Base-by-base conservation (phyloP, 1,140 invertebrate genomes). In the Lasioglossum baleicum region DNA sequence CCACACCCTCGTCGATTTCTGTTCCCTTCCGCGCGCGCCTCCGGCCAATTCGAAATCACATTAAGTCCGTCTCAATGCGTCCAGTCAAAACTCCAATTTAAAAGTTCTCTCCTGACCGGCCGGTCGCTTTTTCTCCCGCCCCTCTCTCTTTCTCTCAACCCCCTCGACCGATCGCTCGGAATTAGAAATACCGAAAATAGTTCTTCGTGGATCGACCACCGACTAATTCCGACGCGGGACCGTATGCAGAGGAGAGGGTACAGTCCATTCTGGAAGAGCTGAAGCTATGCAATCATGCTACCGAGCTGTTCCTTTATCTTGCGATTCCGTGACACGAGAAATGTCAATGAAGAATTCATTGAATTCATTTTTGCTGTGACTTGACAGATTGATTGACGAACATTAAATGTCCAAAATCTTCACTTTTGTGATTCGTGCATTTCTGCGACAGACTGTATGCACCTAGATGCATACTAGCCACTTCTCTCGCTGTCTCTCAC, bases 51-150 rank as follows among this genome's bases (percentile, higher is more conserved):
- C 83, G 84, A 89, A 91, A 92, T 92, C 88, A 88, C 86, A 90
- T 92, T 92, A 92, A 90, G 85, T 90, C 83, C 90, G 86, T 90
- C 88, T 87, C 88, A 88, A 88, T 90, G 90, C 84, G 85, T 88
- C 87, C 89, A 89, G 90, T 92, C 90, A 92, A 92, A 92, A 92
- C 88, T 91, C 83, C 86, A 92, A 92, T 92, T 90, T 90, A 91
- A 91, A 92, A 92, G 83, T 91, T 90, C 80, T 85, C 85, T 72
- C 78, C 76, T 77, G 65, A 65, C 44, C 70, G 61, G 53, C 40
- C 22, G 51, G 17, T 53, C 51, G 0, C 3, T 20, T 6, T 5
- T 20, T n/a, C 56, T 6, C 7, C 56, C 20, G 20, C 20, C 2
- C 56, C n/a, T 20, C 7, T n/a, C 5, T 8, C 7, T 58, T 2